These are phyloP conservation scores for Caerostris darwini DNA, from an alignment of 1,140 invertebrate species.

Conservation along the genomic window DNA sequence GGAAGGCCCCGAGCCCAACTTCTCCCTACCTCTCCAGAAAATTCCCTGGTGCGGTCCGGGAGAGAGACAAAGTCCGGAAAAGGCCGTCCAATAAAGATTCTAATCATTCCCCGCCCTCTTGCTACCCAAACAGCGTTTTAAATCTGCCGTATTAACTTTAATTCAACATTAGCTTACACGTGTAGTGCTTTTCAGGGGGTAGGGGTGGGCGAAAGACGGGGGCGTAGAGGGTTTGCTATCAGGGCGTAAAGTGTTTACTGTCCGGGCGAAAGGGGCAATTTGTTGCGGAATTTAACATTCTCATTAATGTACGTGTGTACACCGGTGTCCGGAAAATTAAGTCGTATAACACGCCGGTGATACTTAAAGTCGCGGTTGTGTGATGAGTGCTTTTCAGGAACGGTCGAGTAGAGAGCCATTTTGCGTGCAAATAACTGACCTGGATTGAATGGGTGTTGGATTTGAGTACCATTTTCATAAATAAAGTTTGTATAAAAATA, in stretches of 20 bases:
- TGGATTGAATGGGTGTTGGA: too few relatives aligned
- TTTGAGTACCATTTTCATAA: too few relatives aligned
- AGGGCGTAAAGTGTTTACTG: constrained; percentile 62
- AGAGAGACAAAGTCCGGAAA: background rate
- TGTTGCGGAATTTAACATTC: constrained; percentile 66
- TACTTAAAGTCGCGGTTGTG: constrained; percentile 53
- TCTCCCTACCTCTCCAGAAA: background rate
- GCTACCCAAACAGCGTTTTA: constrained; percentile 65
- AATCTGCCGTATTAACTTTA: constrained; percentile 70
- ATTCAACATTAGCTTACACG: constrained; percentile 56
- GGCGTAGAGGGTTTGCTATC: background rate
- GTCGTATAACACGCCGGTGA: constrained; percentile 60
- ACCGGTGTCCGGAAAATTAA: constrained; percentile 31
- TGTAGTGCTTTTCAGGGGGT: background rate
- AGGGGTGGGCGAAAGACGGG: background rate
- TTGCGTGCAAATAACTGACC: too few relatives aligned
- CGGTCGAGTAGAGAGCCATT: background rate
- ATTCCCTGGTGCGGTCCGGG: background rate
- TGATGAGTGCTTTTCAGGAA: constrained; percentile 24
- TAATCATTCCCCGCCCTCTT: constrained; percentile 60
- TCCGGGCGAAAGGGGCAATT: constrained; percentile 35
- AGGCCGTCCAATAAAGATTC: constrained; percentile 63
- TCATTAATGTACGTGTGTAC: constrained; percentile 42
- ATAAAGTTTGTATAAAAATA: too few relatives aligned
- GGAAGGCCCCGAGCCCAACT: too few relatives aligned